These are phyloP conservation scores for Lypha dubia DNA, from an alignment of 2,888 invertebrate genomes.

Conservation along the genomic window DNA sequence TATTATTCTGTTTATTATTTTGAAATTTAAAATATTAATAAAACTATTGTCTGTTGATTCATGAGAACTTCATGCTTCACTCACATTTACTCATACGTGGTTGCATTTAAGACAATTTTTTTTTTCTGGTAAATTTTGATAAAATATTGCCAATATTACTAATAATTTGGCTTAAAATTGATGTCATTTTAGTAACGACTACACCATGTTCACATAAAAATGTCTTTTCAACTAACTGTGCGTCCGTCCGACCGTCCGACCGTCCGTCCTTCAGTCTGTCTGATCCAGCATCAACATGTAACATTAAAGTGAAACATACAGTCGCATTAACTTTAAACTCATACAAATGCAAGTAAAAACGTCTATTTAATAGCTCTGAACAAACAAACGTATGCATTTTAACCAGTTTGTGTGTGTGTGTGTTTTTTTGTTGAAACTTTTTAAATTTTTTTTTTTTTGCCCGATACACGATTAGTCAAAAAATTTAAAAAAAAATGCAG, in stretches of 20 bases:
- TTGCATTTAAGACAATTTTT: slow-evolving; percentile 14
- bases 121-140: slow-evolving; percentile 40
- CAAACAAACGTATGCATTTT: slow-evolving; percentile 47
- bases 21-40: slow-evolving; percentile 7
- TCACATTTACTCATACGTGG: neutral
- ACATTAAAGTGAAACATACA: slow-evolving; percentile 1
- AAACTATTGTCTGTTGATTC: neutral
- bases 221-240: neutral
- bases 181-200: slow-evolving; percentile 68
- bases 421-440: slow-evolving; percentile 5
- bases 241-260: neutral
- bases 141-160: slow-evolving; percentile 67
- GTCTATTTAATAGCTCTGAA: slow-evolving; percentile 15
- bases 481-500: slow-evolving; percentile 60
- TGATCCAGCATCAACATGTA: neutral
- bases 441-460: slow-evolving; percentile 37
- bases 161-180: slow-evolving; percentile 71
- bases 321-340: slow-evolving; percentile 6
- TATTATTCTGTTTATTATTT: slow-evolving; percentile 6
- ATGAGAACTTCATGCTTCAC: neutral
- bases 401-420: slow-evolving; percentile 61
- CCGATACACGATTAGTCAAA: slow-evolving; percentile 70
- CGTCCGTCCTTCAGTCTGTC: neutral
- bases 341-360: neutral
- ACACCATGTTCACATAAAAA: slow-evolving; percentile 53